These are phyloP conservation scores for Heliconius nattereri DNA, from an alignment of 1,140 invertebrate species.

Conservation along the genomic window DNA sequence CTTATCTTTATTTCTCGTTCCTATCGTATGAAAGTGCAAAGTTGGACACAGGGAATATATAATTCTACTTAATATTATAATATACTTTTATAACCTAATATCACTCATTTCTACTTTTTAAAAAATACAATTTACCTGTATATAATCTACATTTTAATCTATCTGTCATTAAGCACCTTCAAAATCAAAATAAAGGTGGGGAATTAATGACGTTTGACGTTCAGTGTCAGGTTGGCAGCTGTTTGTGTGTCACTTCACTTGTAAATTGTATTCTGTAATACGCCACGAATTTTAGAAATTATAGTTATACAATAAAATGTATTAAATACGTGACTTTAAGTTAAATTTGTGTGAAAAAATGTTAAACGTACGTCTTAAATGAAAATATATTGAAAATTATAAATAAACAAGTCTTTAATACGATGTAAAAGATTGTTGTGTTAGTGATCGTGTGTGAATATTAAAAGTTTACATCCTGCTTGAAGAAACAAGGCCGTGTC, in stretches of 20 bases:
- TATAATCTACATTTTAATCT: too few relatives aligned
- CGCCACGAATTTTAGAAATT: constrained; percentile 39
- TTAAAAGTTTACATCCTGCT: constrained; percentile 43
- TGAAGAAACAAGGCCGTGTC: constrained; percentile 47
- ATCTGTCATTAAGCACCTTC: too few relatives aligned
- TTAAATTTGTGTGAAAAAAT: constrained; percentile 30
- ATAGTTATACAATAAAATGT: not conserved
- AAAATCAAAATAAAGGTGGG: too few relatives aligned
- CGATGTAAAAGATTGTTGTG: constrained; percentile 9
- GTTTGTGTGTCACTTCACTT: constrained; percentile 32
- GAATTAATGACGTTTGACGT: not conserved
- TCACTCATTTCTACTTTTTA: too few relatives aligned
- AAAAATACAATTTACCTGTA: too few relatives aligned
- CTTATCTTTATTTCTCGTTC: too few relatives aligned
- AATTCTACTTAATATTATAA: too few relatives aligned
- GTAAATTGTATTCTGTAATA: constrained; percentile 28
- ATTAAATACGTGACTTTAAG: not conserved
- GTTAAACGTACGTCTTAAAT: not conserved
- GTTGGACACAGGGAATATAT: too few relatives aligned
- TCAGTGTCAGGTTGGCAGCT: constrained; percentile 27
- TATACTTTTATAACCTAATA: too few relatives aligned
- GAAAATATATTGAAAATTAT: constrained; percentile 24
- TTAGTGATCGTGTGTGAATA: constrained; percentile 25
- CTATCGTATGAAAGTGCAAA: too few relatives aligned
- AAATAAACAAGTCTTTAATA: constrained; percentile 18